Evolutionary conservation across 2,113 vertebrate species (phyloP).

Genomic region (Larimichthys crocea): DNA sequence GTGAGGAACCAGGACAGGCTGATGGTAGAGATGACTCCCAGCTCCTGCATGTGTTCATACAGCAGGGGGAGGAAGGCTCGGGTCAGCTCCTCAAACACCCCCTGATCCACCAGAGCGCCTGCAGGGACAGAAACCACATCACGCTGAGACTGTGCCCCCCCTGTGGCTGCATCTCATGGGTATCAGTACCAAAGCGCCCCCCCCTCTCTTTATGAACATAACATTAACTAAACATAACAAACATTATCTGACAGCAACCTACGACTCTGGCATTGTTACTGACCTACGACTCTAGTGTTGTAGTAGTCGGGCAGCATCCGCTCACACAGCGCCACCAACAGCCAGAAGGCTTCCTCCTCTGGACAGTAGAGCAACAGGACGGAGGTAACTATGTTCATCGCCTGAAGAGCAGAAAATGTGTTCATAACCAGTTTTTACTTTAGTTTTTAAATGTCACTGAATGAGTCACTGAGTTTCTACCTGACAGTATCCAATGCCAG

Average conservation of each 20-base stretch:
- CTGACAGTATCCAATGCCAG: constrained; percentile 98
- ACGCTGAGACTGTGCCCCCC: not conserved
- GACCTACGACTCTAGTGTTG: constrained; percentile 95
- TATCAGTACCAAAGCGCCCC: too few relatives aligned
- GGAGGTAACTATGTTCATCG: constrained; percentile 99
- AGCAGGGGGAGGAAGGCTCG: constrained; percentile 90
- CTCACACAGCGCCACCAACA: constrained; percentile 95
- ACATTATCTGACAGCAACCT: too few relatives aligned
- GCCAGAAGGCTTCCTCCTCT: constrained; percentile 98
- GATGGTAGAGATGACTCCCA: constrained; percentile 97
- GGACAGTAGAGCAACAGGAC: constrained; percentile 95
- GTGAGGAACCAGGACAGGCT: constrained; percentile 98
- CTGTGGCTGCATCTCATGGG: not conserved
- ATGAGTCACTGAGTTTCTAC: constrained; percentile 67
- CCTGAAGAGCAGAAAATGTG: constrained; percentile 77
- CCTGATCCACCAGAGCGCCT: constrained; percentile 97
- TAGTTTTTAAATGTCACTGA: too few relatives aligned
- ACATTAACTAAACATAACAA: too few relatives aligned
- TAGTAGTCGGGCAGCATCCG: constrained; percentile 98
- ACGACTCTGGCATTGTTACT: too few relatives aligned
- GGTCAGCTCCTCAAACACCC: constrained; percentile 96
- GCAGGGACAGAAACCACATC: not conserved
- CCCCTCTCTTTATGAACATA: too few relatives aligned
- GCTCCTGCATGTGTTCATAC: constrained; percentile 94
- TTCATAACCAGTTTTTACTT: not conserved